Percentiles rank a stretch among this genome's conserved stretches.
phyloP scores from a whole-genome alignment of 2,888 invertebrate genomes.

The Rutpela maculata region DNA sequence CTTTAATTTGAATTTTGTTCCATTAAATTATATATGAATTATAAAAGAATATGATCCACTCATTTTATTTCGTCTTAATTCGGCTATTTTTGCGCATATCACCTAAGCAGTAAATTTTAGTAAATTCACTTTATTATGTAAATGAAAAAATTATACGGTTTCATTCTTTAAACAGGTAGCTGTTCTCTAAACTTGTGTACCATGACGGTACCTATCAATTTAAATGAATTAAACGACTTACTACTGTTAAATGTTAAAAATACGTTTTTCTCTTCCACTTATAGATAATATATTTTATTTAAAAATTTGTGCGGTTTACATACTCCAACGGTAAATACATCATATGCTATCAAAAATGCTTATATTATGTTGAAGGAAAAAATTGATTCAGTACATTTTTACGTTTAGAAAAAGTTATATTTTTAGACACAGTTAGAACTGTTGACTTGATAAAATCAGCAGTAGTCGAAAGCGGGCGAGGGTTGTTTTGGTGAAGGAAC shows the following conservation, averaged over 20 bases:
- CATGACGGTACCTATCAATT: slow-evolving; percentile 2
- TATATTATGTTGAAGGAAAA: background rate
- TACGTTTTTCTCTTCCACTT: too few species aligned
- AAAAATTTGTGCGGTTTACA: too few species aligned
- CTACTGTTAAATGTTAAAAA: background rate
- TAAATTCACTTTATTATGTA: background rate
- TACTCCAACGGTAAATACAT: too few species aligned
- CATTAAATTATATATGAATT: background rate
- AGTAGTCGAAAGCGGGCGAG: background rate
- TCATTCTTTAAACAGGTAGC: background rate
- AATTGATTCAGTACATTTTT: background rate
- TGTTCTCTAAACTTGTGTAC: background rate
- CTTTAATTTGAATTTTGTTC: background rate
- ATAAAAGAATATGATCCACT: background rate
- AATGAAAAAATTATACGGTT: background rate
- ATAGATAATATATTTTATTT: too few species aligned
- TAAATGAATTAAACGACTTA: background rate
- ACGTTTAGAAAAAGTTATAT: background rate
- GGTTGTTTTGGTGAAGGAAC: background rate
- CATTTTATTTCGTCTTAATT: background rate
- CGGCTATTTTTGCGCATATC: background rate
- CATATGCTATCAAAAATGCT: too few species aligned
- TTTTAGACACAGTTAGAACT: background rate
- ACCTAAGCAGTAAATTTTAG: background rate
- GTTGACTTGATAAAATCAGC: background rate